Evolutionary conservation across 2,797 vertebrate genomes (phyloP).

Genomic region (Gymnoscopelus microlampas): DNA sequence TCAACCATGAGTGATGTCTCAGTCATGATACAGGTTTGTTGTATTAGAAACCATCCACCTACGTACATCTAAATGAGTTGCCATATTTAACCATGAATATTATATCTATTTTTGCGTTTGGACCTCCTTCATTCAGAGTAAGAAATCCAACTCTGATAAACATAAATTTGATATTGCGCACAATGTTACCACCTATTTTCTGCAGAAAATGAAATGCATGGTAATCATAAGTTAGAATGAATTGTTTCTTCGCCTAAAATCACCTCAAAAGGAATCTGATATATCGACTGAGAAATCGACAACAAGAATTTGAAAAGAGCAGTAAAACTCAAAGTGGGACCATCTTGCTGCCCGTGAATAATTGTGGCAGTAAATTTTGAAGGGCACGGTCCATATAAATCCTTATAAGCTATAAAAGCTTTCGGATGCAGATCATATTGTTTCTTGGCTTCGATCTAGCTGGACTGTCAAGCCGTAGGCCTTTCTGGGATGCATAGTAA

Average conservation of each 20-base stretch:
- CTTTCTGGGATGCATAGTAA: slow-evolving; percentile 37
- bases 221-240: slow-evolving; percentile 36
- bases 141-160: background rate
- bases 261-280: slow-evolving; percentile 76
- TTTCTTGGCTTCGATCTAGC: slow-evolving; percentile 63
- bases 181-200: slow-evolving; percentile 6
- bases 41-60: slow-evolving; percentile 56
- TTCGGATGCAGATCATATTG: slow-evolving; percentile 82
- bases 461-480: slow-evolving; percentile 49
- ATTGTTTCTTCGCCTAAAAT: slow-evolving; percentile 70
- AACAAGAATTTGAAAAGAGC: slow-evolving; percentile 65
- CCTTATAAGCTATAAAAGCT: slow-evolving; percentile 72
- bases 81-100: slow-evolving; percentile 1
- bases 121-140: background rate
- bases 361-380: slow-evolving; percentile 79
- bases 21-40: slow-evolving; percentile 49
- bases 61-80: slow-evolving; percentile 53
- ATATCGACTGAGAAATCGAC: slow-evolving; percentile 70
- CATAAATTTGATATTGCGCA: slow-evolving; percentile 6
- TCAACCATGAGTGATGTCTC: slow-evolving; percentile 70
- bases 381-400: slow-evolving; percentile 74
- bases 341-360: slow-evolving; percentile 73
- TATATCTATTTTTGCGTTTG: background rate
- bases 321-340: slow-evolving; percentile 70
- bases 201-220: slow-evolving; percentile 11